Evolutionary conservation across 1,140 invertebrate genomes (phyloP).

Genomic region (Leptoteleia sp.): DNA sequence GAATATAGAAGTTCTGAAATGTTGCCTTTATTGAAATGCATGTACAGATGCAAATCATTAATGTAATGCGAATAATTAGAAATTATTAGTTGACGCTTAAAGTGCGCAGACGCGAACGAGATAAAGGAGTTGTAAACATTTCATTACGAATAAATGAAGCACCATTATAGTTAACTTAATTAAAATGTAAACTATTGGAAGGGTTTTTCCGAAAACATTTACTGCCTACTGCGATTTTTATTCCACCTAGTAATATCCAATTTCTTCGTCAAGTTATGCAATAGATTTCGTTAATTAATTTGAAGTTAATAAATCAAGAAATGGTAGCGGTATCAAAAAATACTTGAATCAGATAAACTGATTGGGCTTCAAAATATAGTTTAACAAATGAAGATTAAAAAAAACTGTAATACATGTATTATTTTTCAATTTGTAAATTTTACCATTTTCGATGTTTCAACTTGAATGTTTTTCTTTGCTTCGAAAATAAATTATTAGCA

Average conservation of each 20-base stretch:
- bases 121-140: not conserved
- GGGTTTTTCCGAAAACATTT: not conserved
- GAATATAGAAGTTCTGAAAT: conserved; percentile 21
- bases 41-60: not conserved
- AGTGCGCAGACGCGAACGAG: not conserved
- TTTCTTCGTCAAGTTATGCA: not conserved
- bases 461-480: too few species aligned
- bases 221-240: conserved; percentile 3
- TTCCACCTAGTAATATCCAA: not conserved
- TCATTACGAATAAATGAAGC: not conserved
- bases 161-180: not conserved
- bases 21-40: conserved; percentile 14
- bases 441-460: too few species aligned
- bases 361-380: too few species aligned
- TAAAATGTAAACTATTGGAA: not conserved
- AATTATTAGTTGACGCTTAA: not conserved
- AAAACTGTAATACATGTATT: too few species aligned
- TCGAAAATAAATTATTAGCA: too few species aligned
- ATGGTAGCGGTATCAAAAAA: too few species aligned
- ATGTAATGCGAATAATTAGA: not conserved
- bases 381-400: too few species aligned
- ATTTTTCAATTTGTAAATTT: too few species aligned
- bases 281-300: not conserved
- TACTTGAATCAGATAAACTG: too few species aligned
- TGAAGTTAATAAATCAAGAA: conserved; percentile 3